Base-by-base conservation (phyloP, 1,140 invertebrate genomes). In the Elysia chlorotica region DNA sequence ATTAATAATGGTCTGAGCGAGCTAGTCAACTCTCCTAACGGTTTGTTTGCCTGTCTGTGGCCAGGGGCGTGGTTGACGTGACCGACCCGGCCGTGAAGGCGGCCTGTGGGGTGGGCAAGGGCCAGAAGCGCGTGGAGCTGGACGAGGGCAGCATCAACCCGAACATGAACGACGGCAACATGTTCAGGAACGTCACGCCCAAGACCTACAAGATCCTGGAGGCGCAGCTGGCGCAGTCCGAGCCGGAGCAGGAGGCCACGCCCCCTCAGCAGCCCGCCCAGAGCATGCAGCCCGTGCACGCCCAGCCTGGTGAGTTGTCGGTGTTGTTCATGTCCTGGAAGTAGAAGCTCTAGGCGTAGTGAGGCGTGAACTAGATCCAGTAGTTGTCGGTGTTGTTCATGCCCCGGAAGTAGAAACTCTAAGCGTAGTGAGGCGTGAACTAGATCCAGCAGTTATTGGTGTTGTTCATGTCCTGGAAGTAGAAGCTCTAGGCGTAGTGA, bases 191-290 rank as follows among this genome's bases (percentile, higher is more conserved):
- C 30, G 79, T 82, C 28, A 79, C 76, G 30, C 81, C 78, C 23
- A 82, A 82, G 71, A 80, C 81, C 28, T 82, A 81, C 73, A 77
- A 81, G 73, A 75, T 81, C 21, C 74, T 82, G 56, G 68, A 81
- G 65, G 74, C 73, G 33, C 78, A 82, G 66, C 59, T 82, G 10
- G 74, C 71, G 17, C 62, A 65, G 72, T 25, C 53, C 23, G 68
- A 31, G 31, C 75, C 73, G 14, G 19, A 48, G n/a, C 54, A 68
- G 17, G 67, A 53, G 2, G 61, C 68, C 5, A 14, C 70, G 65
- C 37, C 57, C 10, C 5, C 48, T 37, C 71, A 73, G 48, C 71
- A 73, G 48, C 54, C 54, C 21, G 59, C 53, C 0, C 70, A 63
- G 57, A 54, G 14, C 28, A 62, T 53, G 63, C 36, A 10, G 65